phyloP scores from a whole-genome alignment of 2,113 vertebrate genomes.

The Fregata magnificens region DNA sequence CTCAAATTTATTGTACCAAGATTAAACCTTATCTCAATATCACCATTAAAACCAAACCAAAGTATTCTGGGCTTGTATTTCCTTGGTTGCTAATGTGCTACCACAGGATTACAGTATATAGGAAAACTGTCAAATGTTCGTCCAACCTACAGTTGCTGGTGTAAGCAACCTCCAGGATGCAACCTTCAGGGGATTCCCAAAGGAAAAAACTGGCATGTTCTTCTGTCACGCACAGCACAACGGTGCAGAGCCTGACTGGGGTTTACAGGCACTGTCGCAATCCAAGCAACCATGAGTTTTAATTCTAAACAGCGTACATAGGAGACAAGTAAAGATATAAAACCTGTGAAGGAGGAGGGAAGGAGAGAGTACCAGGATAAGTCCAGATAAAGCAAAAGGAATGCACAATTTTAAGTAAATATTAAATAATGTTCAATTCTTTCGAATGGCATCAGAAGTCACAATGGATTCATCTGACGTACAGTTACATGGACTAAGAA shows the following conservation, averaged over 20 bases:
- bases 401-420: not conserved
- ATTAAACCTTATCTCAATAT: not conserved
- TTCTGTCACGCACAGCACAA: not conserved
- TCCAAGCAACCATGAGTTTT: not conserved
- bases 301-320: not conserved
- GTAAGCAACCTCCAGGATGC: not conserved
- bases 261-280: not conserved
- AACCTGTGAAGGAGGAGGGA: not conserved
- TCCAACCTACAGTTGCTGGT: not conserved
- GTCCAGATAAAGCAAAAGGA: not conserved
- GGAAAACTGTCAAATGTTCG: not conserved
- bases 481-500: not conserved
- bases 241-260: not conserved
- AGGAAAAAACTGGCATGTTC: rapidly evolving
- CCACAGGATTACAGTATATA: not conserved
- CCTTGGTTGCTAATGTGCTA: not conserved
- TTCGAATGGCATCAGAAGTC: not conserved
- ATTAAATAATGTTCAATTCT: not conserved
- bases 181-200: not conserved
- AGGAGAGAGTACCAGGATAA: not conserved
- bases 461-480: not conserved
- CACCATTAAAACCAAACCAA: not conserved
- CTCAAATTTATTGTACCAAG: not conserved
- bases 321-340: not conserved
- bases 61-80: not conserved